Base-by-base conservation (phyloP, 1,140 invertebrate species). In the Acromyrmex heyeri region DNA sequence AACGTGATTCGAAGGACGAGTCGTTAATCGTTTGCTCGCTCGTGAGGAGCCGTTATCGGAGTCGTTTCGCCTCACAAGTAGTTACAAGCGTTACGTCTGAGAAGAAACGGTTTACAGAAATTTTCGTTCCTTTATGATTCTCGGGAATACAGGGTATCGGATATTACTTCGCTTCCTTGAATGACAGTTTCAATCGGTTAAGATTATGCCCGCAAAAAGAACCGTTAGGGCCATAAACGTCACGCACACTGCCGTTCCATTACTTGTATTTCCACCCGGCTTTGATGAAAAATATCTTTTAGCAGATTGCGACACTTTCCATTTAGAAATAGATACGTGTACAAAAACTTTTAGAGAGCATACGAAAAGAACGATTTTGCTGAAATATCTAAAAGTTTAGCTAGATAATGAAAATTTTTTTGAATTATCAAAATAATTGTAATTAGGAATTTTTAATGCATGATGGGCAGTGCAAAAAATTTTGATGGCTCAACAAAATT, bases 161-260 rank as follows among this genome's bases (percentile, higher is more conserved):
- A 53, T 61, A 83, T 83, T 75, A 62, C 34, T 21, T 34, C 57
- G 79, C 24, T 53, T 53, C 34, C 2, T 14, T 61, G 59, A 61
- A 83, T 62, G 69, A 75, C 69, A 50, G 59, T 83, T 83, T 83
- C 69, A 10, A 76, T 85, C 72, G 57, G 7, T 38, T 53, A n/a
- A 85, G 72, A 85, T 85, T 81, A 44, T 59, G 78, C 53, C 64
- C 24, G 65, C 48, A 55, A 57, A 55, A 70, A 57, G 78, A 34
- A 69, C 78, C 78, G 78, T 81, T 81, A 81, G 62, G 75, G 53
- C 78, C 27, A 30, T 81, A 81, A 81, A 81, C 64, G 48, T 81
- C 65, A 81, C 78, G 78, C 59, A 48, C 50, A 62, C 75, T 34
- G 59, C 44, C 44, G 38, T 64, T n/a, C 75, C 75, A 78, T 64